Evolutionary conservation across 2,888 invertebrate species (phyloP).

Genomic region (Isoperla grammatica): DNA sequence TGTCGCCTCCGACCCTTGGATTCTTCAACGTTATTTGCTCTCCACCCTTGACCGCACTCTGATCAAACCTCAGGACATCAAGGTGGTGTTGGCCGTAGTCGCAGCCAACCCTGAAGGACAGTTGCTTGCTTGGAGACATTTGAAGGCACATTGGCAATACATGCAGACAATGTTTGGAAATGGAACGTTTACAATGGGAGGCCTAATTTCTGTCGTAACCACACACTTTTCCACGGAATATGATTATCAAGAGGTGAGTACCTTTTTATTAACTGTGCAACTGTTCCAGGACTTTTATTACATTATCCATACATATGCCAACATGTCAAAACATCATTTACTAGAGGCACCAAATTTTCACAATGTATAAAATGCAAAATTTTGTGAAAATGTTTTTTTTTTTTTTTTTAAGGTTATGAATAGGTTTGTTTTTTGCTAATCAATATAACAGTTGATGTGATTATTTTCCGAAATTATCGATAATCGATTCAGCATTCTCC

Average conservation of each 20-base stretch:
- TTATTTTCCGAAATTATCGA: too few relatives aligned
- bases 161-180: slow-evolving; percentile 59
- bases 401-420: too few relatives aligned
- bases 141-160: slow-evolving; percentile 63
- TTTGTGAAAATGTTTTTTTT: background rate
- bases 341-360: background rate
- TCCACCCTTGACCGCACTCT: slow-evolving; percentile 64
- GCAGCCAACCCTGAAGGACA: slow-evolving; percentile 66
- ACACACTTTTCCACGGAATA: slow-evolving; percentile 65
- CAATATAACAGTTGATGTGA: too few relatives aligned
- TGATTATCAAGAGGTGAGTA: slow-evolving; percentile 63
- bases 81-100: slow-evolving; percentile 63
- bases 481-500: too few relatives aligned
- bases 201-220: slow-evolving; percentile 58
- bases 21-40: slow-evolving; percentile 70
- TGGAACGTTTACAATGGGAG: slow-evolving; percentile 57
- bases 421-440: too few relatives aligned
- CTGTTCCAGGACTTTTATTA: background rate
- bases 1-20: slow-evolving; percentile 70
- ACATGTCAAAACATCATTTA: background rate
- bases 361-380: background rate
- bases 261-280: background rate
- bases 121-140: slow-evolving; percentile 66
- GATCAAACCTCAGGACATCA: slow-evolving; percentile 64
- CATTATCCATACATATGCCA: background rate